These are phyloP conservation scores for Myiotriccus ornatus DNA, from an alignment of 2,797 vertebrate genomes.

Conservation along the genomic window DNA sequence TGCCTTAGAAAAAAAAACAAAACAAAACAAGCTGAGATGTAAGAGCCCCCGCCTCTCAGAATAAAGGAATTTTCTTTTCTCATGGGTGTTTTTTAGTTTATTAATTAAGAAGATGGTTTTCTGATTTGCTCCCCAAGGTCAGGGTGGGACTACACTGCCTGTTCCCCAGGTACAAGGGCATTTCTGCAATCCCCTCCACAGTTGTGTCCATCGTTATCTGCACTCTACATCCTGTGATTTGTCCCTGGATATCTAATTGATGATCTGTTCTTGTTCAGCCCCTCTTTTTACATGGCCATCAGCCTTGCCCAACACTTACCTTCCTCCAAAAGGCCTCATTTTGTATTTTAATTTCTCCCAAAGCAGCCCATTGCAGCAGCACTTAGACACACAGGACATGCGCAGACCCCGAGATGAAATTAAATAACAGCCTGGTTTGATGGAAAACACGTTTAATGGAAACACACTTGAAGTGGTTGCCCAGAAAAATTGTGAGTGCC, in stretches of 20 bases:
- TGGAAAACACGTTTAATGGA: background rate
- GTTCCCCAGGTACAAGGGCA: background rate
- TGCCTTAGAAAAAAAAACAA: constrained; percentile 52
- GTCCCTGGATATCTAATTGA: background rate
- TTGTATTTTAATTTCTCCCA: background rate
- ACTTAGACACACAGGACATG: background rate
- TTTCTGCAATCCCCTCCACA: background rate
- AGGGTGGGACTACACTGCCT: background rate
- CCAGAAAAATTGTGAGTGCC: background rate
- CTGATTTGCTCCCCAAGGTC: background rate
- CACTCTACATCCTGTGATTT: background rate
- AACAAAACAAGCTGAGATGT: constrained; percentile 47
- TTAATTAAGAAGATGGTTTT: constrained; percentile 53
- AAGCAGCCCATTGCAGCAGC: background rate
- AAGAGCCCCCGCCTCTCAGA: constrained; percentile 65
- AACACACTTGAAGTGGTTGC: background rate
- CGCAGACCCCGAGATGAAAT: background rate
- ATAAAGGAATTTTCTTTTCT: constrained; percentile 73
- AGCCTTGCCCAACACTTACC: background rate
- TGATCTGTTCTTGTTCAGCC: background rate
- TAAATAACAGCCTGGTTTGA: background rate
- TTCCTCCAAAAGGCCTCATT: background rate
- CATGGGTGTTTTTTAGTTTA: constrained; percentile 66
- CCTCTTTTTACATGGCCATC: background rate
- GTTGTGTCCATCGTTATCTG: background rate